These are phyloP conservation scores for Megaceryle torquata DNA, from an alignment of 2,113 vertebrate genomes.

Conservation along the genomic window DNA sequence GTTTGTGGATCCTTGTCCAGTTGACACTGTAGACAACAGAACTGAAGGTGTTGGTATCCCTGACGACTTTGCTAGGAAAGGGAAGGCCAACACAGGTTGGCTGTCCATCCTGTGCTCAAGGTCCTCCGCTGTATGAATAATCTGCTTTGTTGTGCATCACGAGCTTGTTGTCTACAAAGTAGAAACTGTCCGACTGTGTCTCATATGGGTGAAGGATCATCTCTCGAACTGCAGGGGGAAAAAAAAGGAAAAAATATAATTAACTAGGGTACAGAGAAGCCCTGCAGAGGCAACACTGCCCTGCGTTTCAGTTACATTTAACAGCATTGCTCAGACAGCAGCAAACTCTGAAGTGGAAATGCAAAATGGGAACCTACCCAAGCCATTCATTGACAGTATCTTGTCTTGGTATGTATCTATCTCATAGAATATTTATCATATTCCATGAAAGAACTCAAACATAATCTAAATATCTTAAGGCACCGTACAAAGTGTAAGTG, in stretches of 20 bases:
- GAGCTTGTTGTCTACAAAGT: constrained; percentile 98
- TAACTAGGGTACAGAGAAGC: fast-evolving
- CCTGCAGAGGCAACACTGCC: neutral
- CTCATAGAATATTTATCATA: too few relatives aligned
- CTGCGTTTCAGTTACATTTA: fast-evolving
- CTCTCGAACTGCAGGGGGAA: constrained; percentile 82
- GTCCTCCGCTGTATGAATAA: constrained; percentile 94
- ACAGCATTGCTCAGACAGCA: neutral
- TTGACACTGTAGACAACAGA: neutral
- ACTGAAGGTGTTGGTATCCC: constrained; percentile 51
- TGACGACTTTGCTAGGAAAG: constrained; percentile 22
- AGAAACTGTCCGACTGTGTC: constrained; percentile 99
- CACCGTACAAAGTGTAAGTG: neutral
- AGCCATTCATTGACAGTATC: neutral
- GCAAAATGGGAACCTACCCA: neutral
- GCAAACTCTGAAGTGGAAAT: neutral
- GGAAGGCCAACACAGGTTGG: neutral
- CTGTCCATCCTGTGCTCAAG: constrained; percentile 59
- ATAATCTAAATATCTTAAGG: neutral
- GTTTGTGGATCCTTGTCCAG: constrained; percentile 13
- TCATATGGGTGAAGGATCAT: constrained; percentile 95
- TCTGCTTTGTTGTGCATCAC: constrained; percentile 99
- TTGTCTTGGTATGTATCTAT: neutral
- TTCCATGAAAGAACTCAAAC: neutral
- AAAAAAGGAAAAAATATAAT: neutral